Conservation (phyloP, 2,797 vertebrate species). For the Eulemur albifrons region DNA sequence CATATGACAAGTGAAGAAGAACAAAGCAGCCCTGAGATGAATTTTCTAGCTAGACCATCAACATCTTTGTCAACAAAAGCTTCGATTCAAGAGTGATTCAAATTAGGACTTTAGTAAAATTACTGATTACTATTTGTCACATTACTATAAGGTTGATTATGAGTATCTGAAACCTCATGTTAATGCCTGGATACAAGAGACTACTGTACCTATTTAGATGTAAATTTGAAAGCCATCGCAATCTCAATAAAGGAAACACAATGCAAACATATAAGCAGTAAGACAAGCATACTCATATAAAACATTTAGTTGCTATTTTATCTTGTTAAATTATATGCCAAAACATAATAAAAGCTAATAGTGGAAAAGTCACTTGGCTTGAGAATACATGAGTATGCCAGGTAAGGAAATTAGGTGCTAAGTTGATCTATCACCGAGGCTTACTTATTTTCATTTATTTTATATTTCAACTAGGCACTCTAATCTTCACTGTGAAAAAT, state of each 20-base stretch:
- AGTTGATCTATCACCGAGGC: not conserved
- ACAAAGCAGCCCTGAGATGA: not conserved
- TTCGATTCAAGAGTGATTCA: not conserved
- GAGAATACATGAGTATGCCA: not conserved
- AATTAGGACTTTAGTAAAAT: constrained; percentile 5
- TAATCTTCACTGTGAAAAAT: not conserved
- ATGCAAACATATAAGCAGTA: not conserved
- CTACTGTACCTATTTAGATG: not conserved
- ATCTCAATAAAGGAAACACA: not conserved
- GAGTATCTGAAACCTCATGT: constrained; percentile 10
- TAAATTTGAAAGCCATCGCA: not conserved
- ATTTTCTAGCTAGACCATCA: not conserved
- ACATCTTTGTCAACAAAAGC: not conserved
- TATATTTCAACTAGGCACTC: not conserved
- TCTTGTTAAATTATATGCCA: not conserved
- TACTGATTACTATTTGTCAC: not conserved
- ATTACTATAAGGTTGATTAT: not conserved
- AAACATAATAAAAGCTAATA: not conserved
- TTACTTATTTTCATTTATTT: constrained; percentile 21
- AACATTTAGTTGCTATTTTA: not conserved
- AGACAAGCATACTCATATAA: not conserved
- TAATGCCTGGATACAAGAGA: not conserved
- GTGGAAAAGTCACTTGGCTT: constrained; percentile 14
- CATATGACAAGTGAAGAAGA: not conserved
- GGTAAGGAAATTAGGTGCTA: not conserved